Percentiles rank a stretch among this genome's conserved stretches.
Conservation (phyloP, 2,113 vertebrate species). For the Eolophus roseicapilla region DNA sequence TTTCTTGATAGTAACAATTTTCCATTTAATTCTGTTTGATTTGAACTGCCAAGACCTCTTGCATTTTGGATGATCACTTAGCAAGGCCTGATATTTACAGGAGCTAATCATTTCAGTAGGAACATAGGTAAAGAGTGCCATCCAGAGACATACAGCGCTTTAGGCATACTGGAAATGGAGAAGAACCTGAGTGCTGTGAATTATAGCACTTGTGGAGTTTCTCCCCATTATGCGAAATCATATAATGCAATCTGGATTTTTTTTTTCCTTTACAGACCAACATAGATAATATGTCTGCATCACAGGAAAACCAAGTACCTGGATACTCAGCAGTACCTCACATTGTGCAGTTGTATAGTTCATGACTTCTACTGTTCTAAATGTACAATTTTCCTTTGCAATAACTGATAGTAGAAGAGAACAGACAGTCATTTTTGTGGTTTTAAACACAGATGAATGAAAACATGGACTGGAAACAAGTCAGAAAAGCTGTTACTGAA, state of each 20-base stretch:
- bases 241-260: not conserved
- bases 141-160: not conserved
- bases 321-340: not conserved
- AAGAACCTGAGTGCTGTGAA: not conserved
- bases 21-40: not conserved
- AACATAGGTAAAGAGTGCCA: not conserved
- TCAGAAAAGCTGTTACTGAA: not conserved
- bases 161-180: not conserved
- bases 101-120: not conserved
- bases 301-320: not conserved
- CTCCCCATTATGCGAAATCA: not conserved
- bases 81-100: not conserved
- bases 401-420: not conserved
- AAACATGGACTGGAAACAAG: not conserved
- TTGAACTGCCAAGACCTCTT: not conserved
- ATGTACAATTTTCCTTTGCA: not conserved
- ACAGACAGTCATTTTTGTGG: not conserved
- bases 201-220: not conserved
- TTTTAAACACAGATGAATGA: not conserved
- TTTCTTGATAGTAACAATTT: not conserved
- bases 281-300: not conserved
- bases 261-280: not conserved
- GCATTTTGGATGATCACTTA: not conserved
- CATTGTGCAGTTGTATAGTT: not conserved
- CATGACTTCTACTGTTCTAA: not conserved